Evolutionary conservation across 2,888 invertebrate species (phyloP).

Genomic region (Hoplodrina ambigua): DNA sequence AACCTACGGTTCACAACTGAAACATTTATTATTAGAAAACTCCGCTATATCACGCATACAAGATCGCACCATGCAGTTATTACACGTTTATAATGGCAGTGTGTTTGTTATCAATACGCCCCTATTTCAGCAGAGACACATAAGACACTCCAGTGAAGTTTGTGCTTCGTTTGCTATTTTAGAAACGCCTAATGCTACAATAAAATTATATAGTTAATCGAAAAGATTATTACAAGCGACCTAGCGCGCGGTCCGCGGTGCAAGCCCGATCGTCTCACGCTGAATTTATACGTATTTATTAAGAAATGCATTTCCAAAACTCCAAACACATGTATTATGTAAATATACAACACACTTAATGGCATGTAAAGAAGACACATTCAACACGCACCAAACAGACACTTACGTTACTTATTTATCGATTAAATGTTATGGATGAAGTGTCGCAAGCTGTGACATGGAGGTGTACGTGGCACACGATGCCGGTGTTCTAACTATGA

Average conservation of each 20-base stretch:
- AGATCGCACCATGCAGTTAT: conserved; percentile 77
- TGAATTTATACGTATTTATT: conserved; percentile 82
- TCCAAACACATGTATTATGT: conserved; percentile 83
- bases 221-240: conserved; percentile 75
- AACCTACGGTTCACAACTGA: conserved; percentile 65
- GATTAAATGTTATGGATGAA: conserved; percentile 74
- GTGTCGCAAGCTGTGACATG: conserved; percentile 69
- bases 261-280: conserved; percentile 83
- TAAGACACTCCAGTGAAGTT: conserved; percentile 86
- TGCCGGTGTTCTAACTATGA: conserved; percentile 63
- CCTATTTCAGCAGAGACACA: conserved; percentile 71
- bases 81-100: conserved; percentile 87
- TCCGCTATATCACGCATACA: conserved; percentile 76
- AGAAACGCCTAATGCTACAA: conserved; percentile 82
- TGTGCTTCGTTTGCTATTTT: conserved; percentile 84
- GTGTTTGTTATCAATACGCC: conserved; percentile 82
- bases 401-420: conserved; percentile 78
- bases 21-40: conserved; percentile 69
- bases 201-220: conserved; percentile 78
- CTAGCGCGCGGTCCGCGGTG: conserved; percentile 88
- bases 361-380: conserved; percentile 88
- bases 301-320: conserved; percentile 88
- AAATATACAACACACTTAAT: conserved; percentile 83
- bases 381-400: conserved; percentile 85
- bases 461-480: conserved; percentile 61